These are phyloP conservation scores for Idaea biselata DNA, from an alignment of 2,888 invertebrate genomes.

Conservation along the genomic window DNA sequence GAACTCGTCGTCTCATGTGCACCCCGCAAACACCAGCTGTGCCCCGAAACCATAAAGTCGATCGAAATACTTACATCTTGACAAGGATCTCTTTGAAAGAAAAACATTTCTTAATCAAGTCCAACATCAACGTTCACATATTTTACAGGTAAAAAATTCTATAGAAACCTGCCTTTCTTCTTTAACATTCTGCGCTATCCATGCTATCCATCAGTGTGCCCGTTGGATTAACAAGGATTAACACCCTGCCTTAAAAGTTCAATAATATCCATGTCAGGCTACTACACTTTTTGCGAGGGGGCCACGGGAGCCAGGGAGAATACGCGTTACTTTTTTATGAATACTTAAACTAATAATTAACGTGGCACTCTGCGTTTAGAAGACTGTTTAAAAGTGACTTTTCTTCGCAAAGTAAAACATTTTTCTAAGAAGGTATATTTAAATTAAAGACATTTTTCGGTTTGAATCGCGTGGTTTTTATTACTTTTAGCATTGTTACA, in stretches of 20 bases:
- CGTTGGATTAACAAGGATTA: too few relatives aligned
- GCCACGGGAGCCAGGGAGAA: not conserved
- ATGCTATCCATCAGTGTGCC: too few relatives aligned
- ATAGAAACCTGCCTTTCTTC: too few relatives aligned
- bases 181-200: too few relatives aligned
- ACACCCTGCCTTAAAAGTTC: not conserved
- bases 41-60: conserved; percentile 43
- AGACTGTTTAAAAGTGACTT: conserved; percentile 62
- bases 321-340: conserved; percentile 54
- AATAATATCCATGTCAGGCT: not conserved
- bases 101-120: too few relatives aligned
- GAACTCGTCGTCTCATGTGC: conserved; percentile 22
- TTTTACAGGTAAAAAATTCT: too few relatives aligned
- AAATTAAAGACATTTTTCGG: too few relatives aligned
- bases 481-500: too few relatives aligned
- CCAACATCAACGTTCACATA: too few relatives aligned
- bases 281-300: not conserved
- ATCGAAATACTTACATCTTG: conserved; percentile 37
- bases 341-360: conserved; percentile 72
- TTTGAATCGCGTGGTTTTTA: too few relatives aligned
- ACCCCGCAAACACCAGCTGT: conserved; percentile 51
- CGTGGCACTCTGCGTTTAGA: conserved; percentile 62
- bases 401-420: conserved; percentile 44
- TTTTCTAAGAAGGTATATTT: too few relatives aligned
- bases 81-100: not conserved